These are phyloP conservation scores for Ormyrus rosae DNA, from an alignment of 2,888 invertebrate species.

Conservation along the genomic window DNA sequence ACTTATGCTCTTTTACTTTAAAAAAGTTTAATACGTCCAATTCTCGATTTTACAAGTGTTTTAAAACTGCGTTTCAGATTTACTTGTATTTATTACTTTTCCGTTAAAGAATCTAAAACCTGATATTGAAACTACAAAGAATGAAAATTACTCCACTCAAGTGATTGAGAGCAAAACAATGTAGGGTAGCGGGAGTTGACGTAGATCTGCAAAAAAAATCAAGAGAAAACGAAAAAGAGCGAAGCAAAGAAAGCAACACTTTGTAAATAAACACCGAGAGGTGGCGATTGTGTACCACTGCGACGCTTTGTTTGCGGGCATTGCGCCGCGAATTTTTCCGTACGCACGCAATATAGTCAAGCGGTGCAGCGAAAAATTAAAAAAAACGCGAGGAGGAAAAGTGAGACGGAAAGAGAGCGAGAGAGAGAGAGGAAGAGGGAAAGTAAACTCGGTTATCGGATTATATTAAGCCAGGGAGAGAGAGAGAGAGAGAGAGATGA, in stretches of 20 bases:
- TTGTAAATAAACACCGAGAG: constrained; percentile 28
- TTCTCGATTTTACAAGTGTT: too few species aligned
- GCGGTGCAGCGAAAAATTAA: neutral
- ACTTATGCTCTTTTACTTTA: too few species aligned
- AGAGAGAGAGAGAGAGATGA: neutral
- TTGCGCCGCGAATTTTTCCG: constrained; percentile 3
- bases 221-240: too few species aligned
- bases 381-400: neutral
- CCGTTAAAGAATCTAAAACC: neutral
- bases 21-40: too few species aligned
- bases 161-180: neutral
- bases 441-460: constrained; percentile 37
- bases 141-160: neutral
- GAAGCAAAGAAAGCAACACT: constrained; percentile 11
- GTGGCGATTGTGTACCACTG: constrained; percentile 12
- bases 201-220: neutral
- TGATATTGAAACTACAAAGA: neutral
- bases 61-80: too few species aligned
- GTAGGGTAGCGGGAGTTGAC: neutral
- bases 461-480: constrained; percentile 36
- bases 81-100: neutral
- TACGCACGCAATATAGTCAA: neutral
- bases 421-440: neutral
- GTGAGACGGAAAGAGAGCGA: neutral
- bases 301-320: constrained; percentile 19